Evolutionary conservation across 2,797 vertebrate genomes (phyloP).

Genomic region (Enteromius thamalakanensis): DNA sequence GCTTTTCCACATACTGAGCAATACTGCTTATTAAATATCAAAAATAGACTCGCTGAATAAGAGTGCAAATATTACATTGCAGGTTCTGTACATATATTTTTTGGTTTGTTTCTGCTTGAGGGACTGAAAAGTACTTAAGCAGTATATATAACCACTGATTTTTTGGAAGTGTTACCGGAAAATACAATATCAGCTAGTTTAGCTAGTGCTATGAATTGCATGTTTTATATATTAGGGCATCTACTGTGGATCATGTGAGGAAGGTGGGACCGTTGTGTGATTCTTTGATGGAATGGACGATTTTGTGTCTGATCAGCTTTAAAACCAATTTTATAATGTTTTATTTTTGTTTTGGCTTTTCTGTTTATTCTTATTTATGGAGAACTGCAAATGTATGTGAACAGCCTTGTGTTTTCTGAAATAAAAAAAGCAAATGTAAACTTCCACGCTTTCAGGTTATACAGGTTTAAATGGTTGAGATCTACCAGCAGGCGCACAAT

Average conservation of each 20-base stretch:
- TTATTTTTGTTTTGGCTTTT: constrained; percentile 64
- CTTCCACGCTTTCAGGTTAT: constrained; percentile 1
- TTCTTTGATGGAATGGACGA: not conserved
- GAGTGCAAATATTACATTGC: constrained; percentile 20
- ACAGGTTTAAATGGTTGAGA: not conserved
- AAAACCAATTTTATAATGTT: constrained; percentile 30
- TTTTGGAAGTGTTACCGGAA: not conserved
- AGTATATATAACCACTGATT: constrained; percentile 2
- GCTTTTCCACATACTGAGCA: constrained; percentile 14
- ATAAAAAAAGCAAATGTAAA: constrained; percentile 68
- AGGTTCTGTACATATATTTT: constrained; percentile 46
- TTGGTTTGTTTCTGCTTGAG: constrained; percentile 29
- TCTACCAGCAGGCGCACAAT: no score
- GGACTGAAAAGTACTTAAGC: not conserved
- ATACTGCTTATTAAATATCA: constrained; percentile 33
- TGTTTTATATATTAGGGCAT: constrained; percentile 26
- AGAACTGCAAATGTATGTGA: constrained; percentile 56
- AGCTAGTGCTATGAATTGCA: constrained; percentile 9
- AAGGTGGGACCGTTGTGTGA: not conserved
- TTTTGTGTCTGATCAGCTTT: constrained; percentile 20
- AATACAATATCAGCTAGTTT: constrained; percentile 14
- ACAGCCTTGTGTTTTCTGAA: constrained; percentile 73
- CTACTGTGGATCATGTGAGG: not conserved
- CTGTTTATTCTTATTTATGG: constrained; percentile 72
- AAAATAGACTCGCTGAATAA: constrained; percentile 19